A percentile compares a stretch with the other conserved stretches of the same genome.
Conservation (phyloP, 2,113 vertebrate species). For the Gorsachius goisagi region DNA sequence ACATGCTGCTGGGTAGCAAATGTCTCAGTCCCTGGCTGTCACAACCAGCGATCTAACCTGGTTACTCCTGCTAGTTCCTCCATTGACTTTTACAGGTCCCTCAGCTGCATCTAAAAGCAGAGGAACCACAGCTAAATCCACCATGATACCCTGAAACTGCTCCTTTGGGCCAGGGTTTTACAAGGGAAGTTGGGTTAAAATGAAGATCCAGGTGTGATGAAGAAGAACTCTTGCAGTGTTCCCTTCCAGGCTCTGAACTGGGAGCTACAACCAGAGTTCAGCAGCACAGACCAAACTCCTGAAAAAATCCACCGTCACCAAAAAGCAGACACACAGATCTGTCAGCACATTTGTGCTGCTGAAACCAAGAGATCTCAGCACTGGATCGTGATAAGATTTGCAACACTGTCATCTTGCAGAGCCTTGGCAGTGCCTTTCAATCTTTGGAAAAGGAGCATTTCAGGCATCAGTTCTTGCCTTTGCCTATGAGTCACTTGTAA, state of each 20-base stretch:
- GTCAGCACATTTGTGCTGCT: neutral
- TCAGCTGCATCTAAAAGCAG: neutral
- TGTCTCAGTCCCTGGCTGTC: neutral
- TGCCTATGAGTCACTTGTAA: neutral
- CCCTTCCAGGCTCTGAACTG: neutral
- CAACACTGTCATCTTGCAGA: constrained; percentile 24
- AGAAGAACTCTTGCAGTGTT: neutral
- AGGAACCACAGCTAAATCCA: neutral
- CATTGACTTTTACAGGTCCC: neutral
- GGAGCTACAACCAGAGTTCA: neutral
- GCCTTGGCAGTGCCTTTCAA: constrained; percentile 30
- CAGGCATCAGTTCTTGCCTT: neutral
- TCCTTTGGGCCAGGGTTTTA: neutral
- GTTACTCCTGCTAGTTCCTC: neutral
- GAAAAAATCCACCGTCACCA: neutral
- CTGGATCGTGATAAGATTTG: constrained; percentile 27
- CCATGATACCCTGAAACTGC: neutral
- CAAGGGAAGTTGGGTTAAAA: neutral
- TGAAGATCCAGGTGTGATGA: neutral
- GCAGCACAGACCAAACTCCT: neutral
- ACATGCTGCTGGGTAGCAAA: neutral
- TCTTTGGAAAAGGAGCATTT: constrained; percentile 18
- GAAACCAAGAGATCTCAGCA: neutral
- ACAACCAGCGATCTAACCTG: neutral
- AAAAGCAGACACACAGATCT: neutral